Base-by-base conservation (phyloP, 2,113 vertebrate species). In the Megaceryle maxima region DNA sequence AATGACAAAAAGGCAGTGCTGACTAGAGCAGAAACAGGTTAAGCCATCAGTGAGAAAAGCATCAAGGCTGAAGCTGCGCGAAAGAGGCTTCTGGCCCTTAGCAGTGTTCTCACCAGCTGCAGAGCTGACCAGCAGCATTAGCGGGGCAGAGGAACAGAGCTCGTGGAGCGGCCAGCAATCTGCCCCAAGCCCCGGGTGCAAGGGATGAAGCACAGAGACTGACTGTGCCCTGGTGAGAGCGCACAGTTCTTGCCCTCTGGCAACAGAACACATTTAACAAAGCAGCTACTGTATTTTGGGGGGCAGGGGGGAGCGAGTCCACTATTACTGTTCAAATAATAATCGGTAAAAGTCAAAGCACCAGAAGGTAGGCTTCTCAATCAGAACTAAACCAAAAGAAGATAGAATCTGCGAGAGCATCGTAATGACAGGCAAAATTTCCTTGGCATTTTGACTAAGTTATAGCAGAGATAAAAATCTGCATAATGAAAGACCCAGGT, bases 1-100 rank as follows among this genome's bases (percentile, higher is more conserved):
- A 88, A 94, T 90, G 79, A 93, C 84, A 95, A 86, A 89, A 81
- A 83, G 35, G 44, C 41, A 57, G 67, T 83, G 72, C 72, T 50
- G 86, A 73, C 37, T 66, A 16, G 46, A 83, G 72, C 55, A 93
- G 88, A 57, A 93, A 53, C 75, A 88, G 75, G 88, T 80, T 85
- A 90, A 92, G 63, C 46, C 70, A 60, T 73, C 67, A 91, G 80
- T n/a, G 77, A 84, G 66, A 85, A 88, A 93, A 39, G 62, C 59
- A 80, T 37, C 39, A 25, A 88, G 82, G 62, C 0, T 83, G 72
- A 82, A 79, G 67, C 83, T 92, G 68, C 51, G 41, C 66, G 75
- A 33, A 62, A 60, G 39, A 50, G 59, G 60, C 22, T 48, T 69
- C 33, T 29, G 79, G 76, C 67, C 41, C 35, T 24, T 17, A 20